These are phyloP conservation scores for Melinaea menophilus DNA, from an alignment of 2,888 invertebrate species.

Conservation along the genomic window DNA sequence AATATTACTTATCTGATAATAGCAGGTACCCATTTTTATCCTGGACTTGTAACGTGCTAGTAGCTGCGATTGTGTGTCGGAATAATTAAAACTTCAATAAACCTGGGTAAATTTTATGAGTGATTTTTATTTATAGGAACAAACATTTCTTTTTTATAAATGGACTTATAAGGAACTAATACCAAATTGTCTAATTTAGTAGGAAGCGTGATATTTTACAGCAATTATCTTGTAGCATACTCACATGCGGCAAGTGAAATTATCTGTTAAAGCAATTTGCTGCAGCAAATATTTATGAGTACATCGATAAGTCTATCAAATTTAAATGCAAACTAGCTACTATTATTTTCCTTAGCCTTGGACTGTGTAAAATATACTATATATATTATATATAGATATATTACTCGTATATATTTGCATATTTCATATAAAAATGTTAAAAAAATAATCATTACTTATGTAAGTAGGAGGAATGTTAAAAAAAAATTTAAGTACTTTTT, in stretches of 20 bases:
- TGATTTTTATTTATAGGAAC: background rate
- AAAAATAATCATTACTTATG: background rate
- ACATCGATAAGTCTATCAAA: conserved; percentile 38
- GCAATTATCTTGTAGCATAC: conserved; percentile 37
- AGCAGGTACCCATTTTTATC: no score
- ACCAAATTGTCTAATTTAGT: conserved; percentile 21
- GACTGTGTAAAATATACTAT: conserved; percentile 39
- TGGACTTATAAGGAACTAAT: background rate
- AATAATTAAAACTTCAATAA: background rate
- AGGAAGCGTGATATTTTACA: conserved; percentile 44
- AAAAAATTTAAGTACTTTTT: background rate
- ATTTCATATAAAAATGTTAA: background rate
- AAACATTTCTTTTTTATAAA: background rate
- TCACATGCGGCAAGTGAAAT: conserved; percentile 47
- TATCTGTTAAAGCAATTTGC: conserved; percentile 40
- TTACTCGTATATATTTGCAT: no score
- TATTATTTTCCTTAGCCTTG: conserved; percentile 34
- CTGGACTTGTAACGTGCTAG: no score
- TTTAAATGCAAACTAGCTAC: conserved; percentile 39
- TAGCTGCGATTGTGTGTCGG: background rate
- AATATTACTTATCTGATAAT: no score
- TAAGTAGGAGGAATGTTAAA: no score
- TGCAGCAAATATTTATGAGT: conserved; percentile 40
- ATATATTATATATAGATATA: background rate
- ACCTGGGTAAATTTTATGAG: background rate